Base-by-base conservation (phyloP, 2,113 vertebrate genomes). In the Pteronura brasiliensis region DNA sequence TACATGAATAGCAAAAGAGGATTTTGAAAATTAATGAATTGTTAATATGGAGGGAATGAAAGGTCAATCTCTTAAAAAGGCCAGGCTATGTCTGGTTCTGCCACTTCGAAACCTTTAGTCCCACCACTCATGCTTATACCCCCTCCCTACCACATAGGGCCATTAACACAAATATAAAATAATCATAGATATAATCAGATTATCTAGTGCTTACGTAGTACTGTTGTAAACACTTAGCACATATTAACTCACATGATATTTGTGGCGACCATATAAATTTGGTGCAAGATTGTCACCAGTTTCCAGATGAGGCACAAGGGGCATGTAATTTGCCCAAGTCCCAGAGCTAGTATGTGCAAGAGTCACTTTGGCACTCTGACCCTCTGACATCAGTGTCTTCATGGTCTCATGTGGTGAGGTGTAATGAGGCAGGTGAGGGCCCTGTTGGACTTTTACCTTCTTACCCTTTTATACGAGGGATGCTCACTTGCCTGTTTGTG, bases 141-240 rank as follows among this genome's bases (percentile, higher is more conserved):
- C 14, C 18, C 55, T 23, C 1, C 0, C 8, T 6, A 20, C 4
- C 2, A 13, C 12, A 86, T 4, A 25, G 13, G 14, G 36, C 11
- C 31, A 44, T 92, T 94, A 77, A 63, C 29, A 36, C 13, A 34
- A 57, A 65, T 36, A 23, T 21, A 55, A 71, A 52, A n/a, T 39
- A 86, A n/a, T 27, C 1, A 31, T 34, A 84, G 71, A 47, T 21
- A 49, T 44, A 57, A 25, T 8, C 17, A 72, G 11, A 65, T 86
- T 3, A 90, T 10, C 9, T 42, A 84, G 14, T 9, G 18, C 0
- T 39, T 55, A 7, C 36, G 7, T 27, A 21, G 80, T 61, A 27
- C 25, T 76, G 3, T 6, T 36, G 0, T 47, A n/a, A 71, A 10
- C 10, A 42, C 4, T 81, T 71, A 34, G 23, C 20, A 10, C 49